Evolutionary conservation across 2,797 vertebrate genomes (phyloP), one percentile per base, ranked within the genome.

Genomic region (Onychomys torridus): DNA sequence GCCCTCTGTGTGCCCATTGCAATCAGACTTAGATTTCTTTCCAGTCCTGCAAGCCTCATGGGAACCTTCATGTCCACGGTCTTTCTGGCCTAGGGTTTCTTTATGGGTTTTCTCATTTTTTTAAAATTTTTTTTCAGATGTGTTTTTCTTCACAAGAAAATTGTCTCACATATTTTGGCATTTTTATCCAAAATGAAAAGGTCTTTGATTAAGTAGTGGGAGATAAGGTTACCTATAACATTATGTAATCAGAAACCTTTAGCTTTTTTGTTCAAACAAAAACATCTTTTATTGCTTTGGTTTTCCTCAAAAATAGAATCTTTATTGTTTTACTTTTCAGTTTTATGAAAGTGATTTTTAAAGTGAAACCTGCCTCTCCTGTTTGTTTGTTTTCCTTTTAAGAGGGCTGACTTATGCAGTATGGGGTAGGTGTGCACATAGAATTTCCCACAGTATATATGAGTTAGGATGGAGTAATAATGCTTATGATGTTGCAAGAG

Each of bases 241-340:
- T 63, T 88, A 89, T 40, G 1, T 95, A 94, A 97, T 85, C 55
- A 90, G 57, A 93, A 95, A 96, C 95, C 69, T 83, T 93, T 57
- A 34, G 76, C 27, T 34, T 84, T 71, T 73, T 63, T 23, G 13
- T 92, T 89, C 77, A 40, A 43, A 16, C 17, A 59, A 61, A 78
- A 59, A 81, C 23, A 11, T 96, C 71, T 92, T 27, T 25, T 92
- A 32, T 37, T n/a, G 92, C 89, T 90, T 52, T 77, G 49, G 73
- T 88, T 94, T 96, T 95, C 71, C 79, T 90, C 40, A 93, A 92
- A 94, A 90, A 52, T 17, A 91, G 17, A 59, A 79, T 88, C 79
- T 88, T 94, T 23, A 23, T n/a, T 69, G 23, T 76, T 77, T 75
- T 65, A 46, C 73, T 63, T 21, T 73, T 55, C 29, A 52, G 23